Percentiles rank a stretch among this genome's conserved stretches.
Conservation (phyloP, 2,888 invertebrate species). For the Campaea margaritaria region DNA sequence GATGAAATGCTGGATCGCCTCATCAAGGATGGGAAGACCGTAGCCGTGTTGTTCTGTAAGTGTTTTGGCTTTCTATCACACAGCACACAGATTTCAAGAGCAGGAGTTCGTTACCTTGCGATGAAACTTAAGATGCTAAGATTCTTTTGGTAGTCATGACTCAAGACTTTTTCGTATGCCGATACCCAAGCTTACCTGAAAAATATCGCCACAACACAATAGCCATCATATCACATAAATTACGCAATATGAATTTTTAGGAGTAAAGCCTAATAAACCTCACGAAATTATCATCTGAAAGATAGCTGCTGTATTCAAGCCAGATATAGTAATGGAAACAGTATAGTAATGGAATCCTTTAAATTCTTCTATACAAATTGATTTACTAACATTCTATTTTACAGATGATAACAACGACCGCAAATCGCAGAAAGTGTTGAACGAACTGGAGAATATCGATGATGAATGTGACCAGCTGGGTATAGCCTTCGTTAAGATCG, state of each 20-base stretch:
- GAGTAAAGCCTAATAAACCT: no score
- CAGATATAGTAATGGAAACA: no score
- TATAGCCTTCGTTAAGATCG: slow-evolving; percentile 96
- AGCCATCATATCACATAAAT: no score
- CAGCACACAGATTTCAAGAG: background rate
- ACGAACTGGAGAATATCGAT: slow-evolving; percentile 96
- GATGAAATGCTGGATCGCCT: slow-evolving; percentile 97
- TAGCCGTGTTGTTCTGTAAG: slow-evolving; percentile 96
- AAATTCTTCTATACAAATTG: background rate
- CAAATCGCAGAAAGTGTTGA: slow-evolving; percentile 93
- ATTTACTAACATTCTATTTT: slow-evolving; percentile 34
- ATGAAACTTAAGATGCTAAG: background rate
- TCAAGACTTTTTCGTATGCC: no score
- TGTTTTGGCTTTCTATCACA: slow-evolving; percentile 35
- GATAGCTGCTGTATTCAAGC: no score
- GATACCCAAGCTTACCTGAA: no score
- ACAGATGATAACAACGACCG: slow-evolving; percentile 95
- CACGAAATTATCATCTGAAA: no score
- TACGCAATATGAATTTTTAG: no score
- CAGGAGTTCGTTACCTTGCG: background rate
- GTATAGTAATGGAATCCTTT: no score
- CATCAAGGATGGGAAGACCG: slow-evolving; percentile 94
- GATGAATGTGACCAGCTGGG: slow-evolving; percentile 96
- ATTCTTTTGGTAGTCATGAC: no score
- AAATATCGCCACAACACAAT: no score